Base-by-base conservation (phyloP, 2,888 invertebrate genomes). In the Erannis defoliaria region DNA sequence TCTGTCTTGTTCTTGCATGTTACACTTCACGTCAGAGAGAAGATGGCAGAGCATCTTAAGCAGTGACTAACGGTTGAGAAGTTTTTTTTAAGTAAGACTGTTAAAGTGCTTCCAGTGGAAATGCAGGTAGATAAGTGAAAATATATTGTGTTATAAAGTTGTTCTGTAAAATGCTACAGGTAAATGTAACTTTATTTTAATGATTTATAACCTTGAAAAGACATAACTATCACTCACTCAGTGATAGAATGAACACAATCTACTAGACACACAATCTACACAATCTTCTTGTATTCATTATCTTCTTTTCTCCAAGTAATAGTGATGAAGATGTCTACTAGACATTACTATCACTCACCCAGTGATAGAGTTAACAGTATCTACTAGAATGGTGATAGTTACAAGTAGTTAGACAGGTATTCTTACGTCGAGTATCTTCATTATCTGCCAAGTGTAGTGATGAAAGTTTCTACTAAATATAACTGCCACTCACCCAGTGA, bases 301-400 rank as follows among this genome's bases (percentile, higher is more conserved):
- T 40, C 19, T 21, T 19, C 12, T 21, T 19, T 4, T 19, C 12
- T 5, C 26, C 26, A 26, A 40, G 40, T 62, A 60, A 55, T 29
- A 54, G 53, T 45, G 40, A 40, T 40, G 10, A 46, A 29, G 12
- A 5, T 29, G 46, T 46, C 18, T 29, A 31, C 5, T 31, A 46
- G 6, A 18, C 9, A 31, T 31, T 40, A 55, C 60, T 57, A 55
- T 61, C 57, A 58, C 29, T 49, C 58, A 57, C 55, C 63, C 64
- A 72, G 72, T 69, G 68, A 65, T 59, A 66, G 66, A 65, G 62
- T 62, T 29, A 19, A n/a, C 55, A 67, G 62, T 40, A 23, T 45
- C 33, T 51, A 38, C 54, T 51, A 55, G 26, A 42, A 38, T 43
- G 8, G 49, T 33, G 40, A 50, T 40, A 59, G 59, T 57, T 54